Evolutionary conservation across 2,888 invertebrate species (phyloP).

Genomic region (Dastarcus helophoroides): DNA sequence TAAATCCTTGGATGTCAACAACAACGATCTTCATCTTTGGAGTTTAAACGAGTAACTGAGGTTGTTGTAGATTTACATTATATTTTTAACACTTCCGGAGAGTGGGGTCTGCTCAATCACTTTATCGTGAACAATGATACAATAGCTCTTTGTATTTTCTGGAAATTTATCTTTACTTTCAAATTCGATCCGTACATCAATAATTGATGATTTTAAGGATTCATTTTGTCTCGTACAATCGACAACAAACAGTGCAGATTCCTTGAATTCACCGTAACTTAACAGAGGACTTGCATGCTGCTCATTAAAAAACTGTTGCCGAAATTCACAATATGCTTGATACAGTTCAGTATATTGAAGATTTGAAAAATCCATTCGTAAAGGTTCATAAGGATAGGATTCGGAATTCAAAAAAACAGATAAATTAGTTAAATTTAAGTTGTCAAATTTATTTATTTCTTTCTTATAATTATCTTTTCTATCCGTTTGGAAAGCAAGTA

Average conservation of each 20-base stretch:
- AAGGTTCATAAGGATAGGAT: neutral
- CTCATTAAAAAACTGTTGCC: neutral
- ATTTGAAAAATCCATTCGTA: neutral
- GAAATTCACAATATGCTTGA: neutral
- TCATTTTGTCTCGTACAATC: too few species aligned
- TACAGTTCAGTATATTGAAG: neutral
- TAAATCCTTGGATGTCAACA: too few species aligned
- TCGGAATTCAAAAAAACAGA: neutral
- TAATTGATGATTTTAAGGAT: too few species aligned
- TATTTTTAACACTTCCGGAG: neutral
- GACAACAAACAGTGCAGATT: neutral
- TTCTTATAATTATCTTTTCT: slow-evolving; percentile 2
- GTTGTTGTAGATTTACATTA: neutral
- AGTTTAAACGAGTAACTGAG: too few species aligned
- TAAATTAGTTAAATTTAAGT: neutral
- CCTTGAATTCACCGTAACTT: neutral
- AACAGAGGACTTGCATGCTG: neutral
- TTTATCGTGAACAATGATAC: too few species aligned
- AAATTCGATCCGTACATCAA: too few species aligned
- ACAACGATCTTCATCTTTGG: too few species aligned
- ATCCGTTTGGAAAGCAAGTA: slow-evolving; percentile 1
- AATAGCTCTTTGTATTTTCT: too few species aligned
- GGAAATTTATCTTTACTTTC: neutral
- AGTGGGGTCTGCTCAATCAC: neutral
- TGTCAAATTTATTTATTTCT: slow-evolving; percentile 1